phyloP scores from a whole-genome alignment of 2,888 invertebrate species.

The Gortyna flavago region DNA sequence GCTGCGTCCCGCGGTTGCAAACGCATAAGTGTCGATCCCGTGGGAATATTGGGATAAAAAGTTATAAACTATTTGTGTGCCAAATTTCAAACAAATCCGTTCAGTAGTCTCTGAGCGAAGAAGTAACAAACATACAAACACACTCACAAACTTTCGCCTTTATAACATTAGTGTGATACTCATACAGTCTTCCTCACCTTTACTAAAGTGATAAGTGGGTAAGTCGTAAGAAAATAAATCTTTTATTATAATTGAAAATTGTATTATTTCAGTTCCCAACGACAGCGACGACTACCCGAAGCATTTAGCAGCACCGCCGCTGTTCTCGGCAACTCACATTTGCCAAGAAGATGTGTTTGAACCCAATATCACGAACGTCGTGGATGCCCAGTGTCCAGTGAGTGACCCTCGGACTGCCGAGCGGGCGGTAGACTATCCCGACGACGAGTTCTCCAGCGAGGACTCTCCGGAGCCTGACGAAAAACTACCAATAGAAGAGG shows the following conservation, averaged over 20 bases:
- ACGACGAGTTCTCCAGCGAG: slow-evolving; percentile 46
- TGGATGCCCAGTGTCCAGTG: slow-evolving; percentile 12
- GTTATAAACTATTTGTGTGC: too few species aligned
- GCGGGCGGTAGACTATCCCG: slow-evolving; percentile 20
- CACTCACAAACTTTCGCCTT: too few species aligned
- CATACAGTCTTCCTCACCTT: background rate
- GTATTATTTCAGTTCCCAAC: slow-evolving; percentile 51
- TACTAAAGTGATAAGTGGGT: background rate
- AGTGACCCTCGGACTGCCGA: background rate
- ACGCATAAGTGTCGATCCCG: too few species aligned
- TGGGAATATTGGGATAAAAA: too few species aligned
- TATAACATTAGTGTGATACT: too few species aligned
- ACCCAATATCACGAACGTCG: slow-evolving; percentile 20
- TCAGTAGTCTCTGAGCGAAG: too few species aligned
- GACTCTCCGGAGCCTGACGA: slow-evolving; percentile 49
- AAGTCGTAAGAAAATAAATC: background rate
- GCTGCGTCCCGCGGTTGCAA: too few species aligned
- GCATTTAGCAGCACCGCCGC: slow-evolving; percentile 8
- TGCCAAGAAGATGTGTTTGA: slow-evolving; percentile 52
- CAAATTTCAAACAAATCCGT: background rate
- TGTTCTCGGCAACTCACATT: slow-evolving; percentile 11
- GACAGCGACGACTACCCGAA: slow-evolving; percentile 46
- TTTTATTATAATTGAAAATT: background rate
- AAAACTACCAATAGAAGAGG: slow-evolving; percentile 37
- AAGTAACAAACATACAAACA: too few species aligned